phyloP scores from a whole-genome alignment of 1,140 invertebrate genomes.

The Zaprionus inermis region DNA sequence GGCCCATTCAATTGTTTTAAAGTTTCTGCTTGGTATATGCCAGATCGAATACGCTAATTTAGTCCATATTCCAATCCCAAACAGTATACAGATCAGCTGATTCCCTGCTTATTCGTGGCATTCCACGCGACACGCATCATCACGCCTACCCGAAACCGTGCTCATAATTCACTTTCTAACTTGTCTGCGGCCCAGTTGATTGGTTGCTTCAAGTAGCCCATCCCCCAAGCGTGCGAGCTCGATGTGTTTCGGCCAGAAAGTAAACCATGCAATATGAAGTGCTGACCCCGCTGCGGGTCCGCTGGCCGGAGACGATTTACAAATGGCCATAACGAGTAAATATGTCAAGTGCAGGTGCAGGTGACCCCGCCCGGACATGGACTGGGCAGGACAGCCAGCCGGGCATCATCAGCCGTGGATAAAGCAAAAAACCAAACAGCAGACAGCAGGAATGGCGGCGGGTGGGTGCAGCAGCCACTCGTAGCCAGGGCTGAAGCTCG shows the following conservation, averaged over 20 bases:
- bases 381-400: constrained; percentile 23
- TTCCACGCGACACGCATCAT: not conserved
- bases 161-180: constrained; percentile 15
- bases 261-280: constrained; percentile 21
- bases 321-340: constrained; percentile 75
- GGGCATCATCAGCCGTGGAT: constrained; percentile 3
- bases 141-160: not conserved
- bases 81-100: no score
- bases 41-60: no score
- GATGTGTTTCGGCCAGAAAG: not conserved
- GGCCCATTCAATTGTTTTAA: no score
- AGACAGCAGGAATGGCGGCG: not conserved
- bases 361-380: constrained; percentile 44
- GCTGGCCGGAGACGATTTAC: constrained; percentile 57
- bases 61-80: no score
- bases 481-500: not conserved
- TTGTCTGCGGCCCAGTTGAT: constrained; percentile 7
- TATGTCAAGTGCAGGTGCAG: constrained; percentile 84
- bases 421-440: constrained; percentile 1
- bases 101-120: not conserved
- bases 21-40: no score
- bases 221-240: not conserved
- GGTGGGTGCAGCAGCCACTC: not conserved
- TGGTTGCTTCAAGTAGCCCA: not conserved
- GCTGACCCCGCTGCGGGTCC: constrained; percentile 21